Conservation (phyloP, 2,888 invertebrate genomes). For the Scaptomyza polygonia region DNA sequence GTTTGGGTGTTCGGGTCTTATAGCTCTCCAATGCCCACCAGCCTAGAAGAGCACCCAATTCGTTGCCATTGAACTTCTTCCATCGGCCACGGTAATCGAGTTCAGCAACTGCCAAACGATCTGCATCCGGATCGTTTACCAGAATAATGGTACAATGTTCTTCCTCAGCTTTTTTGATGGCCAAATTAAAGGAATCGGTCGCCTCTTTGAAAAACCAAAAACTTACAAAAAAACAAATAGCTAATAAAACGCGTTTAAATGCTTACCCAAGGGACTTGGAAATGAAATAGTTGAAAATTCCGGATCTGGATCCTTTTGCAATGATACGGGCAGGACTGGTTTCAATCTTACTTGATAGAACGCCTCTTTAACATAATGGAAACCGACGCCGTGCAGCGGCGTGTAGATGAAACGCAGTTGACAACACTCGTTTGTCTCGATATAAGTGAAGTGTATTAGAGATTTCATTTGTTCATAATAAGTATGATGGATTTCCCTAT, state of each 20-base stretch:
- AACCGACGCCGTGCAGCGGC: constrained; percentile 99
- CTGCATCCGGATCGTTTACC: constrained; percentile 99
- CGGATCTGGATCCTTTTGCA: constrained; percentile 95
- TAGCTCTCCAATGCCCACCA: constrained; percentile 95
- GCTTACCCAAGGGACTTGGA: constrained; percentile 93
- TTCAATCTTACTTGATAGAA: constrained; percentile 91
- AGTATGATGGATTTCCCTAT: constrained; percentile 87
- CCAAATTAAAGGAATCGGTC: constrained; percentile 89
- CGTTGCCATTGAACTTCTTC: constrained; percentile 93
- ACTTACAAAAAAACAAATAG: neutral
- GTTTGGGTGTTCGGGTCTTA: constrained; percentile 83
- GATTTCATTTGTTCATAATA: constrained; percentile 88
- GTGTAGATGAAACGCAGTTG: constrained; percentile 93
- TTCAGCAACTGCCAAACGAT: constrained; percentile 97
- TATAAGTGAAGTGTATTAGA: constrained; percentile 85
- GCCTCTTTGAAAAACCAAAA: constrained; percentile 87
- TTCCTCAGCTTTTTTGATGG: constrained; percentile 91
- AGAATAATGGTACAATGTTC: constrained; percentile 90
- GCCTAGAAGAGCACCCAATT: constrained; percentile 95
- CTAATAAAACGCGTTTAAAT: neutral
- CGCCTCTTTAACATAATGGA: constrained; percentile 90
- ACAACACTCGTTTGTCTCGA: constrained; percentile 86
- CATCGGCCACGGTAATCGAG: constrained; percentile 85
- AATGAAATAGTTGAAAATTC: constrained; percentile 98
- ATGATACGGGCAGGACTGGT: constrained; percentile 82